A percentile compares a stretch with the other conserved stretches of the same genome.
phyloP scores from a whole-genome alignment of 2,797 vertebrate species.

The Numenius phaeopus region DNA sequence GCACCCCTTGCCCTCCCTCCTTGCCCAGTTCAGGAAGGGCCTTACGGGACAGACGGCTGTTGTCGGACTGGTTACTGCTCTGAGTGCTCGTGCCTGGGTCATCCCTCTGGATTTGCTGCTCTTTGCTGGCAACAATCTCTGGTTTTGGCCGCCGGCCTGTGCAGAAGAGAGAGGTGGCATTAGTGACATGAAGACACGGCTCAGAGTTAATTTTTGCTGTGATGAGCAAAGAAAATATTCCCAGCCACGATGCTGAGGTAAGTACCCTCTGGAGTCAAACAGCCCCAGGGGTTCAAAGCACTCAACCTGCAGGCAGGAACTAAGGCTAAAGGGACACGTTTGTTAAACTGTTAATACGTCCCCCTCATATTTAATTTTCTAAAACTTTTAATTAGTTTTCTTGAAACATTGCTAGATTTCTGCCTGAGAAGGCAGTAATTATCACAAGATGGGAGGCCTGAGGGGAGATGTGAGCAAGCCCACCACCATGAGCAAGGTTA shows the following conservation, averaged over 20 bases:
- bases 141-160: slow-evolving; percentile 84
- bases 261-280: background rate
- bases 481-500: background rate
- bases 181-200: background rate
- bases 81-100: slow-evolving; percentile 83
- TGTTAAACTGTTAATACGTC: background rate
- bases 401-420: background rate
- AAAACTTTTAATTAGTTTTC: background rate
- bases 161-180: slow-evolving; percentile 3
- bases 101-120: slow-evolving; percentile 82
- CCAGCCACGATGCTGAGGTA: background rate
- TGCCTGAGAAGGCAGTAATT: background rate
- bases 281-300: background rate
- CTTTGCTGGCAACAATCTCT: slow-evolving; percentile 83
- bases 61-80: slow-evolving; percentile 84
- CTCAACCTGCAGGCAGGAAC: background rate
- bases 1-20: background rate
- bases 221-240: background rate
- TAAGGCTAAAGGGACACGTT: background rate
- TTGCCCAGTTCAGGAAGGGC: background rate
- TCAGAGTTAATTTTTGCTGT: background rate
- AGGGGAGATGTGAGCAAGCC: background rate
- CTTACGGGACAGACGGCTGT: slow-evolving; percentile 94
- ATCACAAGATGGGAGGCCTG: background rate
- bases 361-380: background rate